Base-by-base conservation (phyloP, 2,888 invertebrate genomes). In the Sesia bembeciformis region DNA sequence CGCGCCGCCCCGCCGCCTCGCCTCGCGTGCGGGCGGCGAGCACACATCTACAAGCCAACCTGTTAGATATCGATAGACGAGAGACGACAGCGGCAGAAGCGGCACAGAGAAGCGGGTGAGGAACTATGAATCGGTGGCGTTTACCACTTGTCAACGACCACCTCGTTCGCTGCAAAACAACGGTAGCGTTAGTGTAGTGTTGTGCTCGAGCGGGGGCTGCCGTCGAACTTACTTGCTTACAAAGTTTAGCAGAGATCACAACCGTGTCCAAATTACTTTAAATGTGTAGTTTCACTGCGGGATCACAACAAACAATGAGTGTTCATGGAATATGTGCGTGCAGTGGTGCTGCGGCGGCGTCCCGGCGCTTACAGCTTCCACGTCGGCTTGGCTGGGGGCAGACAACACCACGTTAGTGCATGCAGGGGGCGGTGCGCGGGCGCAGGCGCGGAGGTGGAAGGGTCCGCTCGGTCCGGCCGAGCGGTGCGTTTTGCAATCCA, bases 141-240 rank as follows among this genome's bases (percentile, higher is more conserved):
- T 89, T 91, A 91, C 93, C 93, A 93, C 91, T 91, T 93, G 91
- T 92, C 91, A 90, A 92, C 78, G 89, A 93, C 93, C 87, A 84
- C 88, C 80, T 93, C 93, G 90, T 92, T 92, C 91, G 90, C 93
- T 93, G 93, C 79, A 93, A 92, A 90, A 90, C 77, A 89, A 87
- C 78, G 81, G 67, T 74, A 82, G 76, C 66, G 83, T 86, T 88
- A 86, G 81, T 79, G 76, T 72, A 58, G 70, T 65, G 70, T 70
- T 66, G 71, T 66, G 78, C 65, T 70, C 78, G 78, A 70, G 72
- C 81, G 80, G 72, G 67, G 72, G 74, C 70, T 67, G 78, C 78
- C 78, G 77, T 75, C 80, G 78, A 81, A 84, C 86, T 87, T 83
- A 84, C 84, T 72, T 72, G 79, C 52, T 52, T 56, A 58, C 53